Base-by-base conservation (phyloP, 2,113 vertebrate genomes). In the Colossoma macropomum region DNA sequence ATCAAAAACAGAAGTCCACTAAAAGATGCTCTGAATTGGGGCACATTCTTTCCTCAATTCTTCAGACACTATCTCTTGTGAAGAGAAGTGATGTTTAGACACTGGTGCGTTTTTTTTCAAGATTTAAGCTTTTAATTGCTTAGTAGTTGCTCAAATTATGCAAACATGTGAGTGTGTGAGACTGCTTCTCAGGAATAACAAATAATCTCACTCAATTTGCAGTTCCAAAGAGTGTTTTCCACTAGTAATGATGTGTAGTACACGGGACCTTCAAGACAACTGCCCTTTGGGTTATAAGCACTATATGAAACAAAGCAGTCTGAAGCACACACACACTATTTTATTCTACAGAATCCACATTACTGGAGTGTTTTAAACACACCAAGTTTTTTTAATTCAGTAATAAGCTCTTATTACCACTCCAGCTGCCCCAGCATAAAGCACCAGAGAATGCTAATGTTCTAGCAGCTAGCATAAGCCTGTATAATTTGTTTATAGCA, bases 171-270 rank as follows among this genome's bases (percentile, higher is more conserved):
- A n/a, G 45, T 81, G 41, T 75, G 52, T 68, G 19, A 62, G 69
- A 75, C 54, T 78, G 73, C 30, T 83, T 59, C 76, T 84, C 73
- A 80, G 82, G 73, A 88, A 86, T 70, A 71, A 66, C 70, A 65
- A 41, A 27, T 25, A 27, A 79, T 65, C 16, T 2, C 10, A 41
- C 62, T 32, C 11, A 60, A 21, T 32, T 66, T 21, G 74, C 25
- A 38, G 25, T n/a, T 73, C 10, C 65, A 45, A 66, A 56, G 27
- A 41, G 7, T 23, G 27, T 52, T 70, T 85, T 83, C 30, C 52
- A 66, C 19, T 30, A 34, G 6, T 72, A 50, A 34, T 54, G 28
- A 19, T 68, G 63, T 25, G 4, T 6, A 45, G 41, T 45, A 45
- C 41, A 45, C 10, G 41, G 13, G 13, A 17, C 50, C 62, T 65